Evolutionary conservation across 2,113 vertebrate species (phyloP).

Genomic region (Accipiter cooperii): DNA sequence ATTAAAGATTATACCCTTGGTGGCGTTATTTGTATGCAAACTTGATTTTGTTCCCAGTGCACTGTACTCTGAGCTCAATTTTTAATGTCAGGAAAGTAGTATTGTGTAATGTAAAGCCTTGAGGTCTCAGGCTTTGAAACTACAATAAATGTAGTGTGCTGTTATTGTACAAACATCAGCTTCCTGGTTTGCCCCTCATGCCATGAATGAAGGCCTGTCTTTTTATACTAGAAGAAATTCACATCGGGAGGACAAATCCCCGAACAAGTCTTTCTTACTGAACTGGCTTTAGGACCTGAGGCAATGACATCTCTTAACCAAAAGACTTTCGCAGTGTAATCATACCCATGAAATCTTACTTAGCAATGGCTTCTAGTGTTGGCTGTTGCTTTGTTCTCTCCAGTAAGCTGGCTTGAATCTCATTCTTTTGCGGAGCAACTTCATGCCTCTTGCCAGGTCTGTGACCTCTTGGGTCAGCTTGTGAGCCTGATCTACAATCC

Average conservation of each 20-base stretch:
- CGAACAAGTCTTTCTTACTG: not conserved
- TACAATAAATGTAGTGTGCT: not conserved
- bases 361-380: not conserved
- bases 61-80: not conserved
- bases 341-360: not conserved
- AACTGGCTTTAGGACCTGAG: not conserved
- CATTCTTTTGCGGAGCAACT: not conserved
- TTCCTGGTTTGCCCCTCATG: not conserved
- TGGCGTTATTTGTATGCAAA: not conserved
- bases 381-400: not conserved
- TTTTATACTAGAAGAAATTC: not conserved
- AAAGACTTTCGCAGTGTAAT: not conserved
- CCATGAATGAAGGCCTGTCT: not conserved
- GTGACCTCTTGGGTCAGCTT: not conserved
- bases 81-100: not conserved
- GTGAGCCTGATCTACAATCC: not conserved
- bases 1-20: not conserved
- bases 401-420: not conserved
- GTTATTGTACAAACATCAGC: not conserved
- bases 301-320: not conserved
- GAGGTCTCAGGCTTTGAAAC: not conserved
- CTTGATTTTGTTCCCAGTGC: not conserved
- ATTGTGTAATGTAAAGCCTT: not conserved
- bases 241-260: not conserved
- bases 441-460: not conserved